Percentiles rank a stretch among this genome's conserved stretches.
Conservation (phyloP, 2,797 vertebrate species). For the Halcyon smyrnensis region DNA sequence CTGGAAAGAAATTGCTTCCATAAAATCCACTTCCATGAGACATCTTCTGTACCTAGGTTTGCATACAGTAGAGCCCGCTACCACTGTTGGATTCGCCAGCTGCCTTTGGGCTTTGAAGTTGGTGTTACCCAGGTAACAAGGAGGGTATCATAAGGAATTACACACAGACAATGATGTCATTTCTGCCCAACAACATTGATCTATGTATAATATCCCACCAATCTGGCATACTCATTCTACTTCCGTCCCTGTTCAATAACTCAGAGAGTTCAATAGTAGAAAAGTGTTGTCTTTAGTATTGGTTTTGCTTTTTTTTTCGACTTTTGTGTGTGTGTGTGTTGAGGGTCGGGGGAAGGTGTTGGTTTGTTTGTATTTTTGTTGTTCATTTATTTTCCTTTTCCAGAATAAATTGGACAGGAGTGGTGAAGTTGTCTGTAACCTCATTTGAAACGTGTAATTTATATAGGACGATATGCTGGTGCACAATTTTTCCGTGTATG, state of each 20-base stretch:
- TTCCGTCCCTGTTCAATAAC: background rate
- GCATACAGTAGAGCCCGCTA: background rate
- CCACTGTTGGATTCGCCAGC: background rate
- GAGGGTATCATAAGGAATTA: background rate
- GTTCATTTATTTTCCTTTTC: background rate
- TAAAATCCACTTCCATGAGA: background rate
- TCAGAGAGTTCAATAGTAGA: background rate
- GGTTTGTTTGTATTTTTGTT: no score
- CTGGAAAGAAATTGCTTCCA: background rate
- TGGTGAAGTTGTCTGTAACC: conserved; percentile 9
- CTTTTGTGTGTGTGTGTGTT: no score
- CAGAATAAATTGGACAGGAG: background rate
- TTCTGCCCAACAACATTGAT: background rate
- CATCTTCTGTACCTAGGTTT: background rate
- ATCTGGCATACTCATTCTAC: background rate
- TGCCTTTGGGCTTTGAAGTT: background rate
- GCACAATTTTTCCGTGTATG: conserved; percentile 53
- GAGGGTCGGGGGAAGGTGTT: no score
- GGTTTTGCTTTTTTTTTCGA: background rate
- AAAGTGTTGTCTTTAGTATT: background rate
- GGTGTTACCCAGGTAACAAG: background rate
- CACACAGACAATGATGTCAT: background rate
- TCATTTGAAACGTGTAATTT: conserved; percentile 61
- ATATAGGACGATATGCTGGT: conserved; percentile 26
- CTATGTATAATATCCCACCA: background rate